Conservation (phyloP, 2,113 vertebrate species). For the Ciconia maguari region DNA sequence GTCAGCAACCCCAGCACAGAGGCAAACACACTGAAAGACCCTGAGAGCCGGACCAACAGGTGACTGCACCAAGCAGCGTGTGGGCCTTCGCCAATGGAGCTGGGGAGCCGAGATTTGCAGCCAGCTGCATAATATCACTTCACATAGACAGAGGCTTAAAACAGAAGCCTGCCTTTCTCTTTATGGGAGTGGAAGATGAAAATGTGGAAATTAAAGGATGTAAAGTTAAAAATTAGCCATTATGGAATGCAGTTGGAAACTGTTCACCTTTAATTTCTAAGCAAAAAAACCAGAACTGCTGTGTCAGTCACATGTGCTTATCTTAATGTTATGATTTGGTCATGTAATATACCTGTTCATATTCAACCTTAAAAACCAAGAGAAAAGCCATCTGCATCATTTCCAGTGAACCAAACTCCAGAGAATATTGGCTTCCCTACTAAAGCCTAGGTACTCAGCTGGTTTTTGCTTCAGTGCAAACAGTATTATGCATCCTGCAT, state of each 20-base stretch:
- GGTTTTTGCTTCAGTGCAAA: neutral
- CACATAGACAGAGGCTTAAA: neutral
- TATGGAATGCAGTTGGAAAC: neutral
- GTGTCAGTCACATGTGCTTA: neutral
- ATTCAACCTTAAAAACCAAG: neutral
- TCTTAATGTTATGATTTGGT: neutral
- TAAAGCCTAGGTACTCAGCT: neutral
- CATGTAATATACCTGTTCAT: neutral
- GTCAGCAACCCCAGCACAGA: neutral
- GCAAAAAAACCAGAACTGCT: neutral
- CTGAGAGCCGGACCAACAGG: neutral
- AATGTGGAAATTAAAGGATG: neutral
- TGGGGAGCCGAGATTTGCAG: neutral
- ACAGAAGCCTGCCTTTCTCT: neutral
- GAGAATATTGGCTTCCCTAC: neutral
- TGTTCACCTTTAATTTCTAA: neutral
- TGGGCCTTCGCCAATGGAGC: neutral
- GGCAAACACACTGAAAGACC: neutral
- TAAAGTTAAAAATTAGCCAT: neutral
- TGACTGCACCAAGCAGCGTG: neutral
- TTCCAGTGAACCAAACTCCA: neutral
- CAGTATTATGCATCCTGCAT: neutral
- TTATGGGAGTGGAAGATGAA: neutral
- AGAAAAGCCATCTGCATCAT: neutral
- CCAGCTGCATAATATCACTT: neutral